A percentile compares a stretch with the other conserved stretches of the same genome.
phyloP scores from a whole-genome alignment of 2,888 invertebrate genomes.

The Tholera decimalis region DNA sequence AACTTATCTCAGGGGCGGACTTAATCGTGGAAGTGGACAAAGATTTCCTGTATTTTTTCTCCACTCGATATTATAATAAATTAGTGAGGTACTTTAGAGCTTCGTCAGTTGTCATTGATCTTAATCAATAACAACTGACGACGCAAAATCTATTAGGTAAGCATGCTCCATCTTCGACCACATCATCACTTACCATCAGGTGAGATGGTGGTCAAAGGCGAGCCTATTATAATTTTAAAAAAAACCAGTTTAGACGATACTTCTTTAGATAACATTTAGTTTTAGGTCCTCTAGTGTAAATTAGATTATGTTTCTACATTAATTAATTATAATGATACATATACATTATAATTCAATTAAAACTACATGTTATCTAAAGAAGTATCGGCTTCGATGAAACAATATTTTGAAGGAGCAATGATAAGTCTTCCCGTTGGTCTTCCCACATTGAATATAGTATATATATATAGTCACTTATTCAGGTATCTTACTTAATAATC shows the following conservation, averaged over 20 bases:
- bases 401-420: background rate
- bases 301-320: background rate
- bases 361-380: too few species aligned
- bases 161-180: too few species aligned
- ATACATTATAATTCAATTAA: too few species aligned
- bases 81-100: background rate
- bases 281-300: background rate
- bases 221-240: too few species aligned
- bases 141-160: too few species aligned
- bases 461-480: too few species aligned
- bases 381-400: background rate
- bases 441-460: constrained; percentile 2
- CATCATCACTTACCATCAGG: too few species aligned
- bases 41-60: background rate
- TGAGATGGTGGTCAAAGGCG: too few species aligned
- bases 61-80: background rate
- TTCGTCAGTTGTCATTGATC: background rate
- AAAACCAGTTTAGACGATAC: background rate
- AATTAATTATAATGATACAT: constrained; percentile 1
- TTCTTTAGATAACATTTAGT: background rate
- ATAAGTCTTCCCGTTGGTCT: background rate
- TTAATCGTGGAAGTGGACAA: background rate
- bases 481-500: too few species aligned
- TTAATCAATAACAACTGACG: too few species aligned
- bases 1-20: constrained; percentile 50